Evolutionary conservation across 2,113 vertebrate genomes (phyloP).

Genomic region (Syrmaticus mikado): DNA sequence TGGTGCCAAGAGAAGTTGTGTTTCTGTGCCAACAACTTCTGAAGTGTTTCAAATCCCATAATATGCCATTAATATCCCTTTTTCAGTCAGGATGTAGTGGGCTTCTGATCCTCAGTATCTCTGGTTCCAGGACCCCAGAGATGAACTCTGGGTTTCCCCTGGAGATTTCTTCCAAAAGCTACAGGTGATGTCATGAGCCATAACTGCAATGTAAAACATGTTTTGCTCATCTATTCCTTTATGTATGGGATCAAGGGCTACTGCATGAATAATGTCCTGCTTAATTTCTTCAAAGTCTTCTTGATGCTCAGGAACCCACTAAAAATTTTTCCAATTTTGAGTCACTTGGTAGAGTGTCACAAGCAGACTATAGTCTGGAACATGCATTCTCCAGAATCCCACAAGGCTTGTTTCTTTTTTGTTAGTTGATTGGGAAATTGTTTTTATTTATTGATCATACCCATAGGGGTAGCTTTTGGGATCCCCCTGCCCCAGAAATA

Average conservation of each 20-base stretch:
- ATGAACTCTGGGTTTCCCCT: too few relatives aligned
- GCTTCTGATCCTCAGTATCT: too few relatives aligned
- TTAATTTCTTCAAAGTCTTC: too few relatives aligned
- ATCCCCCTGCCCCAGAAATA: background rate
- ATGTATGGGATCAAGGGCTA: too few relatives aligned
- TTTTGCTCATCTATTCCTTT: too few relatives aligned
- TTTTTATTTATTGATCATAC: background rate
- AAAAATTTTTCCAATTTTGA: background rate
- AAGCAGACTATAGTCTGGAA: background rate
- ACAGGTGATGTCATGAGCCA: too few relatives aligned
- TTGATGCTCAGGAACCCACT: background rate
- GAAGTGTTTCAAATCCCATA: background rate
- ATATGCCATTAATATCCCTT: background rate
- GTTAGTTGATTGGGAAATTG: background rate
- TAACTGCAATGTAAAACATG: too few relatives aligned
- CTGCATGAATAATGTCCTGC: too few relatives aligned
- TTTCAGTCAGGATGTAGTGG: background rate
- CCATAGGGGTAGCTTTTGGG: background rate
- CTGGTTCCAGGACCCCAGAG: too few relatives aligned
- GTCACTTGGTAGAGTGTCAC: background rate
- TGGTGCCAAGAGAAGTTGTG: background rate
- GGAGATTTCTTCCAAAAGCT: too few relatives aligned
- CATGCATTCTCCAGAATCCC: background rate
- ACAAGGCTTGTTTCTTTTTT: background rate
- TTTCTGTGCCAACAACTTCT: background rate